These are phyloP conservation scores for Entomobrya multifasciata DNA, from an alignment of 2,888 invertebrate species.

Conservation along the genomic window DNA sequence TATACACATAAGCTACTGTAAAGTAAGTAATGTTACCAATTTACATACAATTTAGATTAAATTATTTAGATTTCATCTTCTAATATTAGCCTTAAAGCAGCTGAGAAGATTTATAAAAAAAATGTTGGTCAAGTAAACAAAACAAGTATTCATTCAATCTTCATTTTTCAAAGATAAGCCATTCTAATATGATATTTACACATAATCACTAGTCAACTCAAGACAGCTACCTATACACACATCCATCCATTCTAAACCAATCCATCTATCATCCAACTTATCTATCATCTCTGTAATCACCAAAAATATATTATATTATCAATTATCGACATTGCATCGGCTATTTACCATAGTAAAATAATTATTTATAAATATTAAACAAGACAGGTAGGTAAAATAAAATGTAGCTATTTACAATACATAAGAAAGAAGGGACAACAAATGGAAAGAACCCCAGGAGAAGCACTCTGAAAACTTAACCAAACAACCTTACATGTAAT, in stretches of 20 bases:
- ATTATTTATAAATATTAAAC: constrained; percentile 31
- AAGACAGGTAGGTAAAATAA: too few species aligned
- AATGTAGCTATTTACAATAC: too few species aligned
- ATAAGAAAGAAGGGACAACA: too few species aligned
- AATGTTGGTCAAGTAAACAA: not conserved
- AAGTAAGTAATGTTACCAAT: too few species aligned
- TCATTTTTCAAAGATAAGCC: not conserved
- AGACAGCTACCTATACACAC: not conserved
- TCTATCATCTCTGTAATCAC: constrained; percentile 35
- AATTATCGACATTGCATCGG: constrained; percentile 37
- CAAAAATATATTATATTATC: constrained; percentile 40
- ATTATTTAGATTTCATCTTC: constrained; percentile 22
- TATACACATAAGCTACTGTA: too few species aligned
- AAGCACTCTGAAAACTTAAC: too few species aligned
- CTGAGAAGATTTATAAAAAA: constrained; percentile 18
- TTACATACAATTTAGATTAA: constrained; percentile 16
- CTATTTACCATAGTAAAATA: not conserved
- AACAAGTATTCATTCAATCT: not conserved
- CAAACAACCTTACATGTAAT: too few species aligned
- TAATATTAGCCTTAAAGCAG: constrained; percentile 43
- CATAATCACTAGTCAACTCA: not conserved
- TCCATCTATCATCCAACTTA: constrained; percentile 26
- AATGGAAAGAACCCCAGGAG: too few species aligned
- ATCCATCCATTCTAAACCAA: not conserved
- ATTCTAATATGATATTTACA: too few species aligned